These are phyloP conservation scores for Pollenia angustigena DNA, from an alignment of 2,888 invertebrate species.

Conservation along the genomic window DNA sequence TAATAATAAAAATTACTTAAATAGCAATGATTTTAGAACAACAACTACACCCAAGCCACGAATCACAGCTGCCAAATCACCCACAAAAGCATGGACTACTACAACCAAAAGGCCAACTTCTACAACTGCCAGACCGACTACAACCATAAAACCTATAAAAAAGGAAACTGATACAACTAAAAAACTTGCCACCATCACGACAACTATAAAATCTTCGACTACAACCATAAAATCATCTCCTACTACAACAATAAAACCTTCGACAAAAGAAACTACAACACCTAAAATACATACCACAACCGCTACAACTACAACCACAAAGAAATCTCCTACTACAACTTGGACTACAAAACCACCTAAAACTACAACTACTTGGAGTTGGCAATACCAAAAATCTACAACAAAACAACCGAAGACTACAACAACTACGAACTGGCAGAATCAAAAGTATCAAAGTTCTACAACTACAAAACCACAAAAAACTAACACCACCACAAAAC, in stretches of 20 bases:
- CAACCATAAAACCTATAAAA: background rate
- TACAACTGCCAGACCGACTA: background rate
- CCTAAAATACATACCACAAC: background rate
- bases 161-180: no score
- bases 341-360: slow-evolving; percentile 56
- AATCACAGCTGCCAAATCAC: slow-evolving; percentile 1
- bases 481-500: background rate
- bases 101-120: slow-evolving; percentile 47
- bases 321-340: background rate
- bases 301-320: slow-evolving; percentile 22
- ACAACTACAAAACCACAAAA: slow-evolving; percentile 42
- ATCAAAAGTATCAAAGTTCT: slow-evolving; percentile 6
- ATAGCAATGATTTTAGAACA: slow-evolving; percentile 50
- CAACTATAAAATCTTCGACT: slow-evolving; percentile 34
- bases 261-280: slow-evolving; percentile 6
- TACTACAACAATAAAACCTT: background rate
- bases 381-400: slow-evolving; percentile 33
- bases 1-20: slow-evolving; percentile 40
- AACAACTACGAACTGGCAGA: slow-evolving; percentile 40
- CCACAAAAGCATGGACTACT: slow-evolving; percentile 3
- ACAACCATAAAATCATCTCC: slow-evolving; percentile 17
- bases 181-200: background rate
- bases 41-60: slow-evolving; percentile 64
- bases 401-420: slow-evolving; percentile 47
- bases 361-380: slow-evolving; percentile 32